A percentile compares a stretch with the other conserved stretches of the same genome.
Conservation (phyloP, 2,797 vertebrate genomes). For the Pterois miles region DNA sequence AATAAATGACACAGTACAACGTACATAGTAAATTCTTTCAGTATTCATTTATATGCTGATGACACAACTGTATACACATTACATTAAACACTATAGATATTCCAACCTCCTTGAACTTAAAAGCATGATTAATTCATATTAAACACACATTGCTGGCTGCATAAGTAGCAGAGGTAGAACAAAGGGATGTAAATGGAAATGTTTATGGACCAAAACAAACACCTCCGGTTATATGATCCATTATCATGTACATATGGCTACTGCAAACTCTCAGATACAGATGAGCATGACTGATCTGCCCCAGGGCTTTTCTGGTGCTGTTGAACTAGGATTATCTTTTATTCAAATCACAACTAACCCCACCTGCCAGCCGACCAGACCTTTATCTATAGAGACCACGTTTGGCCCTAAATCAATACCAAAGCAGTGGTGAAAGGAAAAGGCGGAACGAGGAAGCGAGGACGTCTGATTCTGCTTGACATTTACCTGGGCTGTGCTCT, state of each 20-base stretch:
- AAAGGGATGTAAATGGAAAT: slow-evolving; percentile 10
- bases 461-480: slow-evolving; percentile 56
- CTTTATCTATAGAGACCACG: slow-evolving; percentile 52
- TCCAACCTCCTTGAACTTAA: neutral
- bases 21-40: neutral
- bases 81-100: neutral
- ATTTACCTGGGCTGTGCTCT: slow-evolving; percentile 56
- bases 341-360: slow-evolving; percentile 65
- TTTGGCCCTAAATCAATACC: slow-evolving; percentile 66
- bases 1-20: neutral
- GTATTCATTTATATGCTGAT: neutral
- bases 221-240: slow-evolving; percentile 1
- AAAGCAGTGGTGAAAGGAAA: slow-evolving; percentile 36
- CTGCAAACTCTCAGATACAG: slow-evolving; percentile 13
- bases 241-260: slow-evolving; percentile 7
- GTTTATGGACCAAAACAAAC: slow-evolving; percentile 10
- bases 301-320: slow-evolving; percentile 41
- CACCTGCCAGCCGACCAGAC: slow-evolving; percentile 32
- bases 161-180: neutral
- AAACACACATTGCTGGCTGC: neutral
- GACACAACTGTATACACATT: neutral
- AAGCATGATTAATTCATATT: neutral
- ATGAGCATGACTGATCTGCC: slow-evolving; percentile 42
- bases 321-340: slow-evolving; percentile 60
- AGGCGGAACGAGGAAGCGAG: slow-evolving; percentile 11